Base-by-base conservation (phyloP, 2,113 vertebrate genomes). In the Epinephelus fuscoguttatus region DNA sequence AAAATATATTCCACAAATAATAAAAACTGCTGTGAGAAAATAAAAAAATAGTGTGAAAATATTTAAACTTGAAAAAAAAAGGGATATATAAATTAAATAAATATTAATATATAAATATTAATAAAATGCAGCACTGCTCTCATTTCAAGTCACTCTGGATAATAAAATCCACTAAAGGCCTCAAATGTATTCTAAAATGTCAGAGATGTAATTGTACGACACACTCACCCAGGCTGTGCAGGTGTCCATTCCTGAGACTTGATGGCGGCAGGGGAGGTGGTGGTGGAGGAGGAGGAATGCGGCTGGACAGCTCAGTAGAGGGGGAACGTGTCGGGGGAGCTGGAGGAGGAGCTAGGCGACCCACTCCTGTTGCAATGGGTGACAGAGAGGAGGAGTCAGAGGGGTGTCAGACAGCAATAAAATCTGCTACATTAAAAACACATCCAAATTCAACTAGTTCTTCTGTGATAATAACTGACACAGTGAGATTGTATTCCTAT, bases 281-380 rank as follows among this genome's bases (percentile, higher is more conserved):
- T 25, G 96, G 88, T 3, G 81, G 62, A 67, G 94, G 86, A 49
- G 94, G 95, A 70, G 92, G 84, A 91, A 94, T 93, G 92, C 96
- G 97, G 94, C 94, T 96, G 0, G 97, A 96, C 40, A 99, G 95
- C 85, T 99, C 98, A 0, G 98, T 99, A 47, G 94, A 94, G 64
- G 98, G 96, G 13, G 98, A 99, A 25, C 98, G 96, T 19, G 96
- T 93, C 1, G 98, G 98, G 14, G 98, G 98, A 56, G 94, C 96
- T 1, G 98, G 98, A 25, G 98, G 98, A 55, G 96, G 95, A 77
- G 95, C 96, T 70, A 97, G 87, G 77, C 97, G 96, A 15, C 95
- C 95, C 21, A 92, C 94, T 87, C 95, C 88, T 0, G 92, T 67
- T 76, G 17, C 25, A 19, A 59, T 23, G 23, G 33, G 80, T 0